A percentile compares a stretch with the other conserved stretches of the same genome.
Evolutionary conservation across 2,797 vertebrate genomes (phyloP).

Genomic region (Muscicapa striata): DNA sequence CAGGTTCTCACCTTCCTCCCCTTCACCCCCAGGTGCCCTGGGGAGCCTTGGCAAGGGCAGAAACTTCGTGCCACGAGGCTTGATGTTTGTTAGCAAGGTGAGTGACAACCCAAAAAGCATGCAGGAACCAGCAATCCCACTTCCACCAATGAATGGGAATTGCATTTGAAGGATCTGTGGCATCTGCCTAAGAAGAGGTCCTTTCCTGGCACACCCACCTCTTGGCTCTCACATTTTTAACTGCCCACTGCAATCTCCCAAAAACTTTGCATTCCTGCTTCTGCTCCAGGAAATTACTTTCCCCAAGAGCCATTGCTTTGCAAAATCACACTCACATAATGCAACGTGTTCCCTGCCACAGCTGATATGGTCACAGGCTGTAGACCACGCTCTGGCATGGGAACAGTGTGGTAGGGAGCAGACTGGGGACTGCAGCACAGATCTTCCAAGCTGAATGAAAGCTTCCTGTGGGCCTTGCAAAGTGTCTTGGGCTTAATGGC

Average conservation of each 20-base stretch:
- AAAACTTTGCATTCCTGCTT: background rate
- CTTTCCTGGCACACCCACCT: background rate
- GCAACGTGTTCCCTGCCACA: background rate
- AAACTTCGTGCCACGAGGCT: background rate
- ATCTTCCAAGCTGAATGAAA: background rate
- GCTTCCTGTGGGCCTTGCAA: background rate
- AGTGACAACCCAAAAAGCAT: background rate
- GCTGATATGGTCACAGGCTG: background rate
- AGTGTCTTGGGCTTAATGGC: background rate
- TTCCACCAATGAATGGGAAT: background rate
- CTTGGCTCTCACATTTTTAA: background rate
- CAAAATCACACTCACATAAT: background rate
- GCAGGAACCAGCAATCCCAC: background rate
- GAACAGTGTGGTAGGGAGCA: fast-evolving
- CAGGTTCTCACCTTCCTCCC: background rate
- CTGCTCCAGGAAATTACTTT: background rate
- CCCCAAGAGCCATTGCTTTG: background rate
- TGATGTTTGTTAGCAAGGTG: background rate
- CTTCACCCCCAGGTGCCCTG: fast-evolving
- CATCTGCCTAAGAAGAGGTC: background rate
- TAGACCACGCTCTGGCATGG: background rate
- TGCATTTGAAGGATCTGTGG: background rate
- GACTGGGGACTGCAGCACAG: background rate
- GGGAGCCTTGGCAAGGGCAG: background rate
- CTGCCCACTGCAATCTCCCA: background rate